Base-by-base conservation (phyloP, 2,113 vertebrate species). In the Epinephelus cyanopodus region DNA sequence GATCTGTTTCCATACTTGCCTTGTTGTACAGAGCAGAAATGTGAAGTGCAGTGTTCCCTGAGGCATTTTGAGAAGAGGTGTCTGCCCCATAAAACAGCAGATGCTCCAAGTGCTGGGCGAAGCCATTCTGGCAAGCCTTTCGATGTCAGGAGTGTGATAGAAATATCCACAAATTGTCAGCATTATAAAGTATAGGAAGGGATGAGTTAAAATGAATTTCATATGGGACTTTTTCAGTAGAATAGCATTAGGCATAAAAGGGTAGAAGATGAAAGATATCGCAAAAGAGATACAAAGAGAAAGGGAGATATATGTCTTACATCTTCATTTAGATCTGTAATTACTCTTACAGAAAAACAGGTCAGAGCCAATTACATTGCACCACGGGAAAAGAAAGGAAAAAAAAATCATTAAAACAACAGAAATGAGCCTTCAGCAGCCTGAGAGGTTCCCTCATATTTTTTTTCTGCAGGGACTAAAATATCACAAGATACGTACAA, bases 11-110 rank as follows among this genome's bases (percentile, higher is more conserved):
- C 21, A 62, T 54, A 89, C 90, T 87, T 90, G 96, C 97, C 97
- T 98, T 97, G 87, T 98, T 97, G 94, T 98, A 98, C 87, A 98
- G 96, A 42, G 97, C 97, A 67, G 96, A 97, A 83, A 98, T 97
- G 94, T 98, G 97, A 86, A 98, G 93, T 8, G 97, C 96, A 0
- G 96, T 97, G 93, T 97, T 98, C 84, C 97, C 97, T 0, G 97
- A 98, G 83, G 97, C 97, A 54, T 98, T 98, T 93, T 97, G 96
- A 77, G 96, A 96, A 85, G 95, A 94, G 4, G 95, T 95, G 90
- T 98, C 96, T 7, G 97, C 97, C 25, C 97, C 97, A 0, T 98
- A 98, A 93, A 98, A 98, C 33, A 98, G 95, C 86, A 98, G 95
- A 87, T 97, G 97, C 81, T 98, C 97, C 93, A 98, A 95, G 77